These are phyloP conservation scores for Galerucella calmariensis DNA, from an alignment of 2,888 invertebrate genomes.

Conservation along the genomic window DNA sequence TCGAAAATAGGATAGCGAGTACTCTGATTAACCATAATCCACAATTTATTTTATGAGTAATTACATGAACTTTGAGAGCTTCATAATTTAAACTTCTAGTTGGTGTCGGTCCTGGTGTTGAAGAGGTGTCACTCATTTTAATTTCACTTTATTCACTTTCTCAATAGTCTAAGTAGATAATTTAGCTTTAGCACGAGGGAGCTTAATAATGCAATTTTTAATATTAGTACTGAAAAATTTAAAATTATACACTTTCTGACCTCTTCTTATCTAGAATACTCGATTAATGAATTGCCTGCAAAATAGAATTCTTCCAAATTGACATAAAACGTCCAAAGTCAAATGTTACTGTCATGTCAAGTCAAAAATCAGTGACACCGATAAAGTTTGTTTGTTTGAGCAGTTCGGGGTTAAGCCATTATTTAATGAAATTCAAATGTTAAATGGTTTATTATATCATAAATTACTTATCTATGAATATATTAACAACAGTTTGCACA, in stretches of 20 bases:
- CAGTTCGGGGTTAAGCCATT: no score
- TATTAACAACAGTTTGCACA: no score
- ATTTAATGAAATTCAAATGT: no score
- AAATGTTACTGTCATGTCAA: no score
- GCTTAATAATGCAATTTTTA: background rate
- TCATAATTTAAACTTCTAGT: conserved; percentile 68
- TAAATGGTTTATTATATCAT: no score
- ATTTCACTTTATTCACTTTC: conserved; percentile 22
- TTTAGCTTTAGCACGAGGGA: background rate
- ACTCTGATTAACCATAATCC: conserved; percentile 89
- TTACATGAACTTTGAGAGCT: conserved; percentile 77
- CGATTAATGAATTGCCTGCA: background rate
- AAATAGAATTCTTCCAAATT: no score
- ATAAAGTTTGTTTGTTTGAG: no score
- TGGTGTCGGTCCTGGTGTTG: conserved; percentile 29
- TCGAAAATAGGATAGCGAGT: conserved; percentile 83
- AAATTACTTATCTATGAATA: no score
- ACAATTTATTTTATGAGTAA: conserved; percentile 87
- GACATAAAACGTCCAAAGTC: background rate
- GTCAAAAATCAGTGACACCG: no score
- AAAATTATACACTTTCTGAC: conserved; percentile 18
- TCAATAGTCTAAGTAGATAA: background rate
- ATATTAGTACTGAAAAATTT: background rate
- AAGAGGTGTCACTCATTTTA: conserved; percentile 36
- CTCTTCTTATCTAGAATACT: background rate